Conservation (phyloP, 2,797 vertebrate species). For the Hydrolagus colliei region DNA sequence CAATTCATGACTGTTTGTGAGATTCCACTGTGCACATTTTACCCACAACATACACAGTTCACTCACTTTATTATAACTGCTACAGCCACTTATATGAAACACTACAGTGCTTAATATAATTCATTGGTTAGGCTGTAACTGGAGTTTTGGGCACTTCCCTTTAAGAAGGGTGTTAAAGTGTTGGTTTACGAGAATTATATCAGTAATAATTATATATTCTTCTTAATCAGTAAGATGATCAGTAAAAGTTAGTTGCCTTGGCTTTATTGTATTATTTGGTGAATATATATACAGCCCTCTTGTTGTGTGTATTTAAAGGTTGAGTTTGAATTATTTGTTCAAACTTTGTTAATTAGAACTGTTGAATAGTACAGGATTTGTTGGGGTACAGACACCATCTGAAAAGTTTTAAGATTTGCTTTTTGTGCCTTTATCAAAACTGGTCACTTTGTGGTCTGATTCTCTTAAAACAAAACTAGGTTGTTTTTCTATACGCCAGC, state of each 20-base stretch:
- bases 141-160: too few relatives aligned
- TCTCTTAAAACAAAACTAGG: background rate
- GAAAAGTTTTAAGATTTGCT: background rate
- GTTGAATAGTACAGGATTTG: background rate
- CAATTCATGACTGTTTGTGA: too few relatives aligned
- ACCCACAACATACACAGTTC: too few relatives aligned
- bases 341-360: background rate
- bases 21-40: too few relatives aligned
- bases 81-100: too few relatives aligned
- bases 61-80: too few relatives aligned
- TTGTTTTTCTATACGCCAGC: background rate
- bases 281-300: background rate
- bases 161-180: too few relatives aligned
- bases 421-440: conserved; percentile 23
- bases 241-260: background rate
- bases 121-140: too few relatives aligned
- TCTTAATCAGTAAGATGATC: background rate
- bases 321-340: background rate
- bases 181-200: too few relatives aligned
- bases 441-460: background rate
- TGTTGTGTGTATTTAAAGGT: background rate
- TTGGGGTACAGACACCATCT: background rate
- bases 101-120: too few relatives aligned
- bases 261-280: background rate
- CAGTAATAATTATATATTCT: background rate